Evolutionary conservation across 2,797 vertebrate genomes (phyloP).

Genomic region (Myoxocephalus aenaeus): DNA sequence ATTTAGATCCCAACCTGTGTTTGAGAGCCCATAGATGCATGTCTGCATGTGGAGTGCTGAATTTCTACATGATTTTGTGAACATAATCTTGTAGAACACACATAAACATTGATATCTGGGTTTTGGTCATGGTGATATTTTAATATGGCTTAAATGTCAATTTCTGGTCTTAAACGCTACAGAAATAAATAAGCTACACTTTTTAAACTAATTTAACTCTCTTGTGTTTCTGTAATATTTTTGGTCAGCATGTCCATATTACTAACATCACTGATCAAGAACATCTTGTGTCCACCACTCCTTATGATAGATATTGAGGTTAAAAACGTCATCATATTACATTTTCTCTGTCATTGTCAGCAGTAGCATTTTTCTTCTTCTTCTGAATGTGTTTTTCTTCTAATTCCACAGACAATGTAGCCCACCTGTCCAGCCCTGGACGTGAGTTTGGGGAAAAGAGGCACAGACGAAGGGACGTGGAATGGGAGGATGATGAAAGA

Average conservation of each 20-base stretch:
- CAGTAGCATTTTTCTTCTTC: neutral
- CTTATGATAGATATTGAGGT: neutral
- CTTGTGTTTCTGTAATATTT: neutral
- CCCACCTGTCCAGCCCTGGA: neutral
- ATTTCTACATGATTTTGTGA: neutral
- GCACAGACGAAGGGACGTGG: neutral
- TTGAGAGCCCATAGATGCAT: neutral
- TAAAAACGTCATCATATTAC: neutral
- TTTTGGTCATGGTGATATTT: neutral
- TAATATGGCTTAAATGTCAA: neutral
- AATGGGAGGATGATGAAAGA: conserved; percentile 9
- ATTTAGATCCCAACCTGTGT: neutral
- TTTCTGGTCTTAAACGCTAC: neutral
- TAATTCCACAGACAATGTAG: conserved; percentile 69
- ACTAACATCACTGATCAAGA: neutral
- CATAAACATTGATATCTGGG: neutral
- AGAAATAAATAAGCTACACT: neutral
- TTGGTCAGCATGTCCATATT: neutral
- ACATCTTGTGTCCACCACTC: neutral
- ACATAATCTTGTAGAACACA: neutral
- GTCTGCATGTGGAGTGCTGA: neutral
- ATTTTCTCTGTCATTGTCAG: neutral
- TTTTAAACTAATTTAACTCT: neutral
- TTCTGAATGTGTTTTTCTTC: conserved; percentile 1
- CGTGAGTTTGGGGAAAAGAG: neutral